A percentile compares a stretch with the other conserved stretches of the same genome.
These are phyloP conservation scores for Nephrotoma appendiculata DNA, from an alignment of 2,888 invertebrate genomes.

Conservation along the genomic window DNA sequence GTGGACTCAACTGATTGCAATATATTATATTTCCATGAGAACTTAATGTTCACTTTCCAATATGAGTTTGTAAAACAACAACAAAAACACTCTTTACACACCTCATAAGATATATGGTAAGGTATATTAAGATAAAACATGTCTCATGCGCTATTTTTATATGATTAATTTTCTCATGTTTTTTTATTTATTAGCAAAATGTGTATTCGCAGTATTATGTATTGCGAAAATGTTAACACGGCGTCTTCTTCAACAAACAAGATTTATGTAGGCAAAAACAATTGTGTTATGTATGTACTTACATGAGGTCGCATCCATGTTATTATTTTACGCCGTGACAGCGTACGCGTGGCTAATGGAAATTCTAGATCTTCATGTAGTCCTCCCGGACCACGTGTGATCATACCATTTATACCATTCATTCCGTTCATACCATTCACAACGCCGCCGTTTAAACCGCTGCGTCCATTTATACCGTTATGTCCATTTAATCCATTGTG, in stretches of 20 bases:
- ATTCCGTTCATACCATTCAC: not conserved
- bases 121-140: not conserved
- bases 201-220: not conserved
- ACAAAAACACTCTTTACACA: not conserved
- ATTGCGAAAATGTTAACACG: not conserved
- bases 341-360: slow-evolving; percentile 14
- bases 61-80: not conserved
- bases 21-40: not conserved
- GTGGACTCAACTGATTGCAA: not conserved
- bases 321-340: slow-evolving; percentile 14
- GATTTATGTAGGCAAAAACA: not conserved
- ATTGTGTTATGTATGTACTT: slow-evolving; percentile 7
- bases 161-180: not conserved
- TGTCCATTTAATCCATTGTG: not conserved
- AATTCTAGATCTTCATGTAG: slow-evolving; percentile 17
- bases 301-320: slow-evolving; percentile 18
- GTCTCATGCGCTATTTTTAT: not conserved
- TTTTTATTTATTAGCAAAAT: not conserved
- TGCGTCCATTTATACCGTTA: not conserved
- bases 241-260: not conserved
- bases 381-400: slow-evolving; percentile 14
- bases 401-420: slow-evolving; percentile 10
- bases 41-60: not conserved
- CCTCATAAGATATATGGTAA: not conserved
- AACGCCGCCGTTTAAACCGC: not conserved